Conservation (phyloP, 1,140 invertebrate species). For the Penaeus indicus region DNA sequence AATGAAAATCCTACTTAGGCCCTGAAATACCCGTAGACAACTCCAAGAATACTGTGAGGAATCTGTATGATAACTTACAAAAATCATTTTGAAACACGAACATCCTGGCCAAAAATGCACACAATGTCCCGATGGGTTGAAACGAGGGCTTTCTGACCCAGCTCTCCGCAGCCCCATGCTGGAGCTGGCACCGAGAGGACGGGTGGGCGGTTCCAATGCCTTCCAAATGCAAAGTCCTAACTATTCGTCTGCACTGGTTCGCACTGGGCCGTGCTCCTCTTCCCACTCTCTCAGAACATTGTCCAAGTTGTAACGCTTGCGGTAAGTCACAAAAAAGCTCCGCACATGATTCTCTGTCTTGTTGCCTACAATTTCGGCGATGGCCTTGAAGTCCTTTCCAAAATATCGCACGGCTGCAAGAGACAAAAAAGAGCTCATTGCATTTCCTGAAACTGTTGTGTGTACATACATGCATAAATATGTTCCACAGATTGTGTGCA, state of each 20-base stretch:
- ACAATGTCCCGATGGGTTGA: no score
- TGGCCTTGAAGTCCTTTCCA: conserved; percentile 95
- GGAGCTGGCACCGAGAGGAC: neutral
- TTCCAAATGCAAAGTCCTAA: neutral
- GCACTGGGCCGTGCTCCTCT: conserved; percentile 77
- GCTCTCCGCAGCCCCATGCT: neutral
- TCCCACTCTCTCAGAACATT: conserved; percentile 90
- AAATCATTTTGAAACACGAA: no score
- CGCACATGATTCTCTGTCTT: conserved; percentile 94
- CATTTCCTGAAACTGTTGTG: neutral
- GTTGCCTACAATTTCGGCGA: conserved; percentile 94
- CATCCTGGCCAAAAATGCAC: no score
- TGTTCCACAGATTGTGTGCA: no score
- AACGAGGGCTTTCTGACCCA: no score
- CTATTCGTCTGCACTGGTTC: conserved; percentile 37
- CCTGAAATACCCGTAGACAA: no score
- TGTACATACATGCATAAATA: no score
- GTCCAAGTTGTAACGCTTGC: conserved; percentile 91
- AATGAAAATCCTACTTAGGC: no score
- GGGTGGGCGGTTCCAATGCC: neutral
- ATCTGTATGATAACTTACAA: no score
- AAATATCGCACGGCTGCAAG: conserved; percentile 84
- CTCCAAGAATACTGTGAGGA: no score
- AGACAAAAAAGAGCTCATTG: conserved; percentile 37
- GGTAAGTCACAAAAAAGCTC: conserved; percentile 91